Base-by-base conservation (phyloP, 2,888 invertebrate species). In the Cheilosia vulpina region DNA sequence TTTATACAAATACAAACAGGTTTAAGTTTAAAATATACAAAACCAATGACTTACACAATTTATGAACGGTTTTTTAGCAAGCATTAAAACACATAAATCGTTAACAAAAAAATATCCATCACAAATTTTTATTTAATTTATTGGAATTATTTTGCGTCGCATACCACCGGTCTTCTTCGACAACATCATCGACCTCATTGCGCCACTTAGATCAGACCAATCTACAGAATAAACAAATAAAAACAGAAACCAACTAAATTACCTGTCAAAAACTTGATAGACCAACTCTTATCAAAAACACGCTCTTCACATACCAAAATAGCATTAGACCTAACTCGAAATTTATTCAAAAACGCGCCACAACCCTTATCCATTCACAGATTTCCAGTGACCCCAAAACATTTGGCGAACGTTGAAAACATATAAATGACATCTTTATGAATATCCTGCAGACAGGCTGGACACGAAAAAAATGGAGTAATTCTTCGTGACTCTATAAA, bases 181-280 rank as follows among this genome's bases (percentile, higher is more conserved):
- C 43, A 60, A 15, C 60, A 47, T 55, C 73, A 38, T 57, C 45
- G 34, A 73, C 31, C 45, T 43, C 19, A 53, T 53, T 38, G n/a
- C 24, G 57, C 75, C 68, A 45, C 53, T 68, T 58, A 19, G 45
- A 53, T 21, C 17, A 45, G 15, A 27, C 5, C 31, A 57, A 45
- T 27, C 21, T 13, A 13, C 38, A 13, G 38, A 38, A 34, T 11
- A 13, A 38, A 13, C 1, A 38, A 68, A 55, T 24, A 19, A 65
- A 50, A 34, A 31, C 9, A 31, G 31, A 7, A 7, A 31, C 31
- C 31, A 65, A 45, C 58, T 41, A 78, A 83, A 83, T 72, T 66
- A 83, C 78, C 82, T 83, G 82, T 62, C 78, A 83, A 83, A 78
- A 72, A 72, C 45, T 72, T 78, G 78, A 83, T 78, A 60, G 62